Base-by-base conservation (phyloP, 2,113 vertebrate species). In the Scophthalmus maximus region DNA sequence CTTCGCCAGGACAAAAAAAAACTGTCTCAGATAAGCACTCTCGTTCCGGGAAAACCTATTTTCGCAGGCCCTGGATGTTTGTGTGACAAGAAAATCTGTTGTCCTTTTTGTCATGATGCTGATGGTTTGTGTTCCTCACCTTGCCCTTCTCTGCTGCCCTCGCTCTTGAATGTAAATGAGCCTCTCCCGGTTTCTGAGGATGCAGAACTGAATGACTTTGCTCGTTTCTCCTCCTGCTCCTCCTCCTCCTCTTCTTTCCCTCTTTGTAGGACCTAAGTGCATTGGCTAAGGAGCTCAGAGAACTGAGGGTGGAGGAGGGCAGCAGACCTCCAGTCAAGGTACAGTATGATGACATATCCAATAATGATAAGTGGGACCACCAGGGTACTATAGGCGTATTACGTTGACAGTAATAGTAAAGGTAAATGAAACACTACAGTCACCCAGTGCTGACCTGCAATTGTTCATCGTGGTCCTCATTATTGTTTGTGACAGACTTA, bases 201-300 rank as follows among this genome's bases (percentile, higher is more conserved):
- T 25, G 8, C 12, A 14, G 11, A 68, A 25, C 11, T 72, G 7
- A 85, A 30, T 49, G 20, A 56, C 17, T 38, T 17, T 57, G 2
- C 12, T 7, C 63, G 36, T 38, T 55, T 68, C 62, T 79, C 18
- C 26, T 82, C 8, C n/a, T n/a, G n/a, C n/a, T n/a, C n/a, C n/a
- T n/a, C n/a, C n/a, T n/a, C n/a, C n/a, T 68, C 14, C 25, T 32
- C 55, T 27, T 70, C 25, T 83, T 22, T 78, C 30, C 23, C 30
- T 27, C 47, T 58, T 64, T 58, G 2, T 75, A 99, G 97, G 97
- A 99, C 76, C 94, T 98, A 88, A 98, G 96, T 67, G 97, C 97
- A 3, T 89, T 99, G 89, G 97, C 97, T 38, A 99, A 98, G 92
- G 97, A 99, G 86, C 83, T 98, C 72, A 89, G 97, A 83, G 97